Conservation (phyloP, 2,797 vertebrate genomes). For the Periophthalmus magnuspinnatus region DNA sequence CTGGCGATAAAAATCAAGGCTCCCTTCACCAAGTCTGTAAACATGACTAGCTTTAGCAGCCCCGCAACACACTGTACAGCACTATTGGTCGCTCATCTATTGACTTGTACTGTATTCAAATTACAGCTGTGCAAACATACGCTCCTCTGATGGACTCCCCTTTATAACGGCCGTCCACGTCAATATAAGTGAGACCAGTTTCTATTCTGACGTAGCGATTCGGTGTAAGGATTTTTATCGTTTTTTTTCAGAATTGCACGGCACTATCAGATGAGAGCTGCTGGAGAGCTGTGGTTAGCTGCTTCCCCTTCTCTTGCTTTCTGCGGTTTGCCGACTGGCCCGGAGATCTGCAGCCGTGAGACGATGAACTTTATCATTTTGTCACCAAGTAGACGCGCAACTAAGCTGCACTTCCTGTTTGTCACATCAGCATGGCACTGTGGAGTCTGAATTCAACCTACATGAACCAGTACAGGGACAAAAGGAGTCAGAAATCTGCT, state of each 20-base stretch:
- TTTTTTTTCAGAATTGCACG: too few relatives aligned
- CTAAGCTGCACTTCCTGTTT: constrained; percentile 47
- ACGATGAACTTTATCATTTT: constrained; percentile 17
- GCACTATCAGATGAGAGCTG: constrained; percentile 22
- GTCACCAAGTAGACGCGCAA: constrained; percentile 24
- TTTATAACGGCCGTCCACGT: constrained; percentile 26
- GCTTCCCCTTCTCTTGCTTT: constrained; percentile 33
- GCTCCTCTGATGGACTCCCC: constrained; percentile 12
- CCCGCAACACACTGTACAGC: constrained; percentile 29
- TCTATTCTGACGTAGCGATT: constrained; percentile 9
- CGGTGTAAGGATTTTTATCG: neutral
- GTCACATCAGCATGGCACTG: constrained; percentile 11
- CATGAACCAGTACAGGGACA: neutral
- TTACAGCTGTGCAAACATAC: constrained; percentile 15
- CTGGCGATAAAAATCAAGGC: constrained; percentile 68
- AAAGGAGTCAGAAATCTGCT: neutral
- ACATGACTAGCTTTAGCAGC: constrained; percentile 53
- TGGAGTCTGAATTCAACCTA: neutral
- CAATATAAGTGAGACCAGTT: constrained; percentile 22
- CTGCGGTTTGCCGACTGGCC: constrained; percentile 1
- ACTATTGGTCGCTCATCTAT: constrained; percentile 30
- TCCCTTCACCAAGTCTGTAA: constrained; percentile 64
- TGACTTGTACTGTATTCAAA: constrained; percentile 33
- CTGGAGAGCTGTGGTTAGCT: constrained; percentile 36
- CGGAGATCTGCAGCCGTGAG: constrained; percentile 17